Conservation (phyloP, 2,888 invertebrate species). For the Nowickia ferox region DNA sequence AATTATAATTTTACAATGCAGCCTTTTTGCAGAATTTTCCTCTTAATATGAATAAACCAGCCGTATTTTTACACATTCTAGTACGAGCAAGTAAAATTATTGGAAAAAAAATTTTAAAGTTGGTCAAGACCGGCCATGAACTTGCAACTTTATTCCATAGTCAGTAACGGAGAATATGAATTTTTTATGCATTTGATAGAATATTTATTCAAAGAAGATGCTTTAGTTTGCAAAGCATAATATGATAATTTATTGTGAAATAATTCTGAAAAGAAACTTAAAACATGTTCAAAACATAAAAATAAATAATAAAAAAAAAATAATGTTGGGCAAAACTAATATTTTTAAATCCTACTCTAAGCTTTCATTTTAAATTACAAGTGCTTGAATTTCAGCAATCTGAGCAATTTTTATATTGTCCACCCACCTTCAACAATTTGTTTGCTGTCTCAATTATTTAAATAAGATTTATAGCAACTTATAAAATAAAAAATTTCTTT, state of each 20-base stretch:
- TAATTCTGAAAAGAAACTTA: background rate
- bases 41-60: background rate
- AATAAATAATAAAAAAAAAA: too few species aligned
- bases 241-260: background rate
- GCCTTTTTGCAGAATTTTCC: background rate
- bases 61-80: background rate
- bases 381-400: too few species aligned
- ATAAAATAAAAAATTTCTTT: too few species aligned
- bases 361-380: too few species aligned
- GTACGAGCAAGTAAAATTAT: background rate
- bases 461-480: too few species aligned
- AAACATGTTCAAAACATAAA: background rate
- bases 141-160: constrained; percentile 12
- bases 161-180: background rate
- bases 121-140: constrained; percentile 35
- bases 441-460: too few species aligned
- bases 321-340: background rate
- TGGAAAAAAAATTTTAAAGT: constrained; percentile 1
- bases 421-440: too few species aligned
- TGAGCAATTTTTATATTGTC: too few species aligned
- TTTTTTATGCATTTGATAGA: background rate
- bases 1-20: constrained; percentile 41
- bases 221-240: background rate
- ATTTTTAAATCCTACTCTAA: background rate
- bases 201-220: background rate